Evolutionary conservation across 2,888 invertebrate species (phyloP), one percentile per base, ranked within the genome.

Genomic region (Himalopsyche kuldschensis): DNA sequence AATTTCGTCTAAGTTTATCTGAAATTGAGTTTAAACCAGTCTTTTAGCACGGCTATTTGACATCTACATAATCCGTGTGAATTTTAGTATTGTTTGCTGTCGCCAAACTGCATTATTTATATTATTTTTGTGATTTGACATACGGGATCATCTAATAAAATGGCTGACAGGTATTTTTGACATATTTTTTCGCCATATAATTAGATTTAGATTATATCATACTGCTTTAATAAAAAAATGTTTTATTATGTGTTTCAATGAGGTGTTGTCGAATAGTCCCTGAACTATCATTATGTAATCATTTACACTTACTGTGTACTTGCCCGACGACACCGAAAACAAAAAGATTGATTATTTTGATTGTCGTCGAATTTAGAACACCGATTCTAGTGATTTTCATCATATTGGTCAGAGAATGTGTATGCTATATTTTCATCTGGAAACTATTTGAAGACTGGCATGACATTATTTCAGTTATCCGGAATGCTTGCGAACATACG

Each of bases 111-210:
- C 17, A 31, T 80, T 82, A 47, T 78, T 55, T 55, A 55, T 79
- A 78, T 81, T 80, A 82, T 84, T 84, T 84, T 82, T 69, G 79
- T 80, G 82, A 82, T 84, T 84, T 84, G 84, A 84, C 84, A 75
- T 82, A 41, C 78, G 84, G 81, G 78, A 76, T 69, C 82, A 47
- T 82, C 80, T 47, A 82, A 82, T 84, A 84, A 84, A 84, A 84
- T 84, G 84, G 84, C 84, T 84, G 84, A 82, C 82, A 84, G 84
- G 84, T 84, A 84, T 47, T 55, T 81, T 82, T 78, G 32, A 69
- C 69, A 69, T 69, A 69, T 69, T 69, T 69, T 69, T 69, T 69
- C 69, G 27, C 15, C 20, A 69, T 69, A 27, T 30, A 69, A 69
- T 69, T 27, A 27, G 69, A 63, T 24, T 63, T 24, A 24, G 10